Evolutionary conservation across 2,888 invertebrate genomes (phyloP), one percentile per base, ranked within the genome.

Genomic region (Mesoligia furuncula): DNA sequence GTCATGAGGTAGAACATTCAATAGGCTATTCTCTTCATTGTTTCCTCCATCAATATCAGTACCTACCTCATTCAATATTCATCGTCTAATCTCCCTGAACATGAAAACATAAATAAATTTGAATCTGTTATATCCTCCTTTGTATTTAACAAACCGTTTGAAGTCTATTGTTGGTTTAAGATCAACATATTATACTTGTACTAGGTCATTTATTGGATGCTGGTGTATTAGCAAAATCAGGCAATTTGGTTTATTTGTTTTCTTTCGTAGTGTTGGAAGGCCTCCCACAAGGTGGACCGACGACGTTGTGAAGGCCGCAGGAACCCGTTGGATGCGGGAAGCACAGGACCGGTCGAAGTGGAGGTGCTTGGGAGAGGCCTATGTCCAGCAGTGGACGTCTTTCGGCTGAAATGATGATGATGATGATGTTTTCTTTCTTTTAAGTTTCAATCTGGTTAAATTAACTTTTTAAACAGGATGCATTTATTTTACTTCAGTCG

Each of bases 81-180:
- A 91, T 88, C 87, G 84, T 73, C 80, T 89, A 89, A 91, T 91
- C 89, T 86, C 77, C 81, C 83, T 78, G 75, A 80, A 84, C 85
- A 85, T 87, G 89, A 89, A 90, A 90, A 89, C 83, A 85, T 90
- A 88, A 91, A 90, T 91, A 90, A 89, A 86, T 89, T 85, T 88
- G 88, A 88, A 88, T 89, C 83, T 80, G 79, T 85, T 85, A 69
- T 67, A 73, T 69, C 42, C 66, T 59, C 57, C 62, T 84, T 81
- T 79, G 79, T 85, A 80, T 86, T 85, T 83, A 85, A 84, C 75
- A 77, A 83, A 86, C 62, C 75, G 72, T 74, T 74, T 80, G 77
- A 70, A 65, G 70, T 74, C 78, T 77, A 68, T 79, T 86, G 68
- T 77, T 70, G 73, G 68, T 75, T 74, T 69, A 75, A 73, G 42